Percentiles rank a stretch among this genome's conserved stretches.
Evolutionary conservation across 2,113 vertebrate species (phyloP).

Genomic region (Romanogobio albipinnatus): DNA sequence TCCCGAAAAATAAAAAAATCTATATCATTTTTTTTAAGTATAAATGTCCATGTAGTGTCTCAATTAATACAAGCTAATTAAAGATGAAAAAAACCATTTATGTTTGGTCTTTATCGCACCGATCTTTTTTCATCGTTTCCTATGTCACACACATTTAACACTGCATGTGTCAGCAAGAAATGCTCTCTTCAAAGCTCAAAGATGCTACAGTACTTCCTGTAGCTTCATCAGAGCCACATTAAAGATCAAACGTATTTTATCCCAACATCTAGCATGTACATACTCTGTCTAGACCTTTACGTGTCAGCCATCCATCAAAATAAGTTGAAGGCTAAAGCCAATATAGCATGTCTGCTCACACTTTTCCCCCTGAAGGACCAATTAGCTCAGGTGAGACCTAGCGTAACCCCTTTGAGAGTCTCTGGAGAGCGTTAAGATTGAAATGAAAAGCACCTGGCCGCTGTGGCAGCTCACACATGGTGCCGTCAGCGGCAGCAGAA

Average conservation of each 20-base stretch:
- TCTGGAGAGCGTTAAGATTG: slow-evolving; percentile 26
- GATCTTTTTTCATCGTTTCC: not conserved
- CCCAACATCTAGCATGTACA: not conserved
- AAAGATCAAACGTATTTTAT: not conserved
- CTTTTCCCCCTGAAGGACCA: slow-evolving; percentile 38
- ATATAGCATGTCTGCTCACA: slow-evolving; percentile 35
- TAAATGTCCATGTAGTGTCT: not conserved
- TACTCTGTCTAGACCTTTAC: slow-evolving; percentile 11
- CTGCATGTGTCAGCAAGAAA: not conserved
- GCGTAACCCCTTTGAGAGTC: slow-evolving; percentile 24
- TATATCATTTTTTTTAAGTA: no score
- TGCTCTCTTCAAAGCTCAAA: not conserved
- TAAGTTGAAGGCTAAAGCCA: slow-evolving; percentile 7
- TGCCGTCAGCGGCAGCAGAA: slow-evolving; percentile 1
- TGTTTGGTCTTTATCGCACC: not conserved
- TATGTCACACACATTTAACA: not conserved
- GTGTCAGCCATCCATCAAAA: slow-evolving; percentile 9
- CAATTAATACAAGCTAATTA: no score
- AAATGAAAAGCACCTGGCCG: slow-evolving; percentile 48
- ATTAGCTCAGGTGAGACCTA: slow-evolving; percentile 48
- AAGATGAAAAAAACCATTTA: not conserved
- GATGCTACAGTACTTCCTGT: not conserved
- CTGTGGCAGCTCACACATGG: slow-evolving; percentile 1
- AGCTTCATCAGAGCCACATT: not conserved
- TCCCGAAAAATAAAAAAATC: not conserved